phyloP scores from a whole-genome alignment of 1,140 invertebrate genomes.

The Centruroides sculpturatus region DNA sequence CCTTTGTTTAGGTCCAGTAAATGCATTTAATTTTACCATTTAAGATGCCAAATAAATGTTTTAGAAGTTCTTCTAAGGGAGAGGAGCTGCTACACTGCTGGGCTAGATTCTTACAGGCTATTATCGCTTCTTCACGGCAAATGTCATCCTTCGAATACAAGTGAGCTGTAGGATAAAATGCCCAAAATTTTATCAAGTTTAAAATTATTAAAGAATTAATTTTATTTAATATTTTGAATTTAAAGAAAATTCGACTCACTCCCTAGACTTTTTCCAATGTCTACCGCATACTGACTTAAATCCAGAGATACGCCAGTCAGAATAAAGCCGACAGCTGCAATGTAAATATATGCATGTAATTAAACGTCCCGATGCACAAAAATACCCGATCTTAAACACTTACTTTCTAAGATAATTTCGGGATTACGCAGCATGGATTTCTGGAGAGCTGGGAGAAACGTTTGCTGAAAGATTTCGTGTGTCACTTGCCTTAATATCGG shows the following conservation, averaged over 20 bases:
- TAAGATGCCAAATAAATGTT: constrained; percentile 63
- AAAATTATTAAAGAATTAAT: too few relatives aligned
- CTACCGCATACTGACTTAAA: constrained; percentile 58
- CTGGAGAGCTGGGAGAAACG: constrained; percentile 66
- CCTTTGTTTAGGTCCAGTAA: too few relatives aligned
- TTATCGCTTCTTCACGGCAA: constrained; percentile 50
- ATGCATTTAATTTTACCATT: constrained; percentile 38
- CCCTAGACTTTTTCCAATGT: constrained; percentile 66
- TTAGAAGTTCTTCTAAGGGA: constrained; percentile 50
- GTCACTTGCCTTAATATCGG: constrained; percentile 43
- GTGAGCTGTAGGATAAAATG: constrained; percentile 22
- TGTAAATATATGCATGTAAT: not conserved
- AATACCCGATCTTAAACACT: not conserved
- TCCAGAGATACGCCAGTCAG: constrained; percentile 54
- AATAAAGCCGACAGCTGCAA: constrained; percentile 51
- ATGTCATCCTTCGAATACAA: constrained; percentile 54
- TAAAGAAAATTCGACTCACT: constrained; percentile 34
- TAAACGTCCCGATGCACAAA: too few relatives aligned
- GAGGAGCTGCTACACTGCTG: constrained; percentile 51
- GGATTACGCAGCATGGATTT: constrained; percentile 87
- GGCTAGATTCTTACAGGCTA: constrained; percentile 51
- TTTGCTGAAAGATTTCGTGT: constrained; percentile 56
- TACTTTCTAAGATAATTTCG: constrained; percentile 61
- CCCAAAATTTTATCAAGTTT: not conserved
- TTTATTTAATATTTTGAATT: too few relatives aligned